Evolutionary conservation across 2,113 vertebrate species (phyloP), one percentile per base, ranked within the genome.

Genomic region (Dunckerocampus dactyliophorus): DNA sequence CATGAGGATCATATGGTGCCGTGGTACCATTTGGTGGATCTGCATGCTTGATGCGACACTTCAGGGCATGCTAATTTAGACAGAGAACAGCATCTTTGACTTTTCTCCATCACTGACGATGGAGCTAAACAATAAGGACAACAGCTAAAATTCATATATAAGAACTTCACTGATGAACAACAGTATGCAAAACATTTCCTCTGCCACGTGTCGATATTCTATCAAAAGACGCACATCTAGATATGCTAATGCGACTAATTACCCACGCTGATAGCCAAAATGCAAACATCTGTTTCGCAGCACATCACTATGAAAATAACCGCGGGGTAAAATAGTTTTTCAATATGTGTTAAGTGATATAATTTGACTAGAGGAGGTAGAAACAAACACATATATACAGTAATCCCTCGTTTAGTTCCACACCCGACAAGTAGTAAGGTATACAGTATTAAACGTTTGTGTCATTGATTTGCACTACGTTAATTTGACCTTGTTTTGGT

Each of bases 1-100:
- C 91, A 93, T 89, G 89, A 91, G 90, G 88, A 92, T 96, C 94
- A 92, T 91, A 88, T 92, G 94, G 92, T 94, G 92, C 79, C 88
- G 89, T 89, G 90, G 90, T 92, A 91, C 87, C 87, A 92, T 93
- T 93, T 93, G 91, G 90, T 91, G 89, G 88, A 87, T 91, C 92
- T 90, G 91, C 89, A 87, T 82, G 90, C 82, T 88, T 56, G 75
- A 87, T 79, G 85, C 75, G 82, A 83, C 87, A 91, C 91, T 89
- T 89, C 80, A 77, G 83, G 81, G 87, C 87, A 90, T 87, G 90
- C 85, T 86, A 85, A 89, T 82, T 84, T 82, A 80, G 71, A 78
- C 77, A 62, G 37, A 65, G 79, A 79, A 81, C 74, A 77, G 78
- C 75, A 80, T 84, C 78, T 88, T 81, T 86, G 31, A 42, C 20